Evolutionary conservation across 2,797 vertebrate genomes (phyloP).

Genomic region (Mastacembelus armatus): DNA sequence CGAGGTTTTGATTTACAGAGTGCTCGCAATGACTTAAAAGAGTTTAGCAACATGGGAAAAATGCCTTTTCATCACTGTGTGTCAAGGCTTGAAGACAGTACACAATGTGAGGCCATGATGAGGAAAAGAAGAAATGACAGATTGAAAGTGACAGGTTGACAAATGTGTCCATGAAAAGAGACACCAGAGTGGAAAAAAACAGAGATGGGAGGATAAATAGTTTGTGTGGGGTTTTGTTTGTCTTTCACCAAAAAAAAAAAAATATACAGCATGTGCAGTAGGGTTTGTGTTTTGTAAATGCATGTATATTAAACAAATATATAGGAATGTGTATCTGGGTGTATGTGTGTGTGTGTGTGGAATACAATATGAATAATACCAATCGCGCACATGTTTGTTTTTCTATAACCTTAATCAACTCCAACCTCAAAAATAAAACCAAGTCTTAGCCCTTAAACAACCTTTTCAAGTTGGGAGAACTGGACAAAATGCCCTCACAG

Average conservation of each 20-base stretch:
- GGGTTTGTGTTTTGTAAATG: background rate
- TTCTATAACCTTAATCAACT: too few relatives aligned
- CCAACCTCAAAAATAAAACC: too few relatives aligned
- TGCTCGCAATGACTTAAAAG: slow-evolving; percentile 49
- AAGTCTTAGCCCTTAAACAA: too few relatives aligned
- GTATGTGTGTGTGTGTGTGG: background rate
- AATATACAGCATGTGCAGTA: slow-evolving; percentile 6
- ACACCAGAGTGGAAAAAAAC: slow-evolving; percentile 58
- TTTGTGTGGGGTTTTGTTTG: slow-evolving; percentile 48
- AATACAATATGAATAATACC: too few relatives aligned
- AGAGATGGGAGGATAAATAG: slow-evolving; percentile 64
- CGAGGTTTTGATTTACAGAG: slow-evolving; percentile 31
- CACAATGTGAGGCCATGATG: slow-evolving; percentile 71
- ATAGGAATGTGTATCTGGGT: background rate
- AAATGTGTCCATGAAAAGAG: slow-evolving; percentile 83
- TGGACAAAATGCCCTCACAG: too few relatives aligned
- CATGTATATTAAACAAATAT: background rate
- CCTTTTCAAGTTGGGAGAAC: too few relatives aligned
- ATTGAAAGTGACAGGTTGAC: slow-evolving; percentile 85
- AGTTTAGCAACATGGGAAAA: slow-evolving; percentile 53
- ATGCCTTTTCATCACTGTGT: slow-evolving; percentile 72
- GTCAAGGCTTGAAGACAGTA: slow-evolving; percentile 74
- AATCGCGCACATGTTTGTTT: too few relatives aligned
- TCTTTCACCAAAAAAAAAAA: slow-evolving; percentile 47
- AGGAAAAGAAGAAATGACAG: slow-evolving; percentile 77